phyloP scores from a whole-genome alignment of 2,888 invertebrate species.

The Lasioglossum calceatum region DNA sequence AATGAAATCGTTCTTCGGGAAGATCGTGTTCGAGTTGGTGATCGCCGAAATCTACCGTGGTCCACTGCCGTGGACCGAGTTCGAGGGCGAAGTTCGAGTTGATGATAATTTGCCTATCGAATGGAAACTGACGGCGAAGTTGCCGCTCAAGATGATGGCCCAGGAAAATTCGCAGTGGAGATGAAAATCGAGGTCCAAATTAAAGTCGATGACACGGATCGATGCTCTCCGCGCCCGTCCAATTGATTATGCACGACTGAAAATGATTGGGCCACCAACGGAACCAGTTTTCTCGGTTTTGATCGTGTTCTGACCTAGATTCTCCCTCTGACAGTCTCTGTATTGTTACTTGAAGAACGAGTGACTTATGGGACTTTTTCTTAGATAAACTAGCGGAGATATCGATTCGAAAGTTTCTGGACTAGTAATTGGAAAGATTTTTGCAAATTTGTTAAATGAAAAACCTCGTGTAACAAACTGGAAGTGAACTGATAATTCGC shows the following conservation, averaged over 20 bases:
- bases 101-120: background rate
- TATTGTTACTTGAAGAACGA: background rate
- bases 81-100: background rate
- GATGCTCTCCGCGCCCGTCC: background rate
- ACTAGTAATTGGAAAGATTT: background rate
- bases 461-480: background rate
- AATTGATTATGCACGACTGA: background rate
- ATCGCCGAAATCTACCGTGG: background rate
- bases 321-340: background rate
- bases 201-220: background rate
- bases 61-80: background rate
- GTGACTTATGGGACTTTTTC: background rate
- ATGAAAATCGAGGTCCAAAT: slow-evolving; percentile 2
- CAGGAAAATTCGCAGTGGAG: background rate
- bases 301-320: background rate
- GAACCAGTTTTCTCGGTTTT: background rate
- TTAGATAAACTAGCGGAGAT: background rate
- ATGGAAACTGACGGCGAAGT: background rate
- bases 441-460: background rate
- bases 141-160: background rate
- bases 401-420: background rate
- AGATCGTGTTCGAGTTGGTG: background rate
- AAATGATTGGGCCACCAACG: background rate
- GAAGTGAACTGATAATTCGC: background rate
- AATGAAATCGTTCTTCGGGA: background rate